phyloP scores from a whole-genome alignment of 1,140 invertebrate species.

The Mylabris phalerata region DNA sequence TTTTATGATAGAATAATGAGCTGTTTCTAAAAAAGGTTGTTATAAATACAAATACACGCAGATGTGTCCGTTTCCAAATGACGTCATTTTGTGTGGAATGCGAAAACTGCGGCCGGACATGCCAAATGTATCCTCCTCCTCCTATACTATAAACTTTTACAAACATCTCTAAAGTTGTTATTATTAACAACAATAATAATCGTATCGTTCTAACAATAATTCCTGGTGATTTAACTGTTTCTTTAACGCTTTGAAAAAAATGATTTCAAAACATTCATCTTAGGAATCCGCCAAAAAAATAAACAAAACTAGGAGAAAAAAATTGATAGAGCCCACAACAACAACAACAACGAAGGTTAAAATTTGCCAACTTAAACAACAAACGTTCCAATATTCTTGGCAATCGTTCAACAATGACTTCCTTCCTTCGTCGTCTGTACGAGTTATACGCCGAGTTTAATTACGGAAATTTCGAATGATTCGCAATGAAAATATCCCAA shows the following conservation, averaged over 20 bases:
- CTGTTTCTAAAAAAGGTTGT: too few species aligned
- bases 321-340: conserved; percentile 3
- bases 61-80: neutral
- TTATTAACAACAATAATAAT: neutral
- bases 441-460: neutral
- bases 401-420: conserved; percentile 11
- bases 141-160: too few species aligned
- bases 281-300: neutral
- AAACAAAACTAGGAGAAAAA: neutral
- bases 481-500: neutral
- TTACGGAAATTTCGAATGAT: neutral
- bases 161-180: neutral
- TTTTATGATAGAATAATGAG: too few species aligned
- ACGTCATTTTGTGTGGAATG: conserved; percentile 7
- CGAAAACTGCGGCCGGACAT: conserved; percentile 13
- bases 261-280: too few species aligned
- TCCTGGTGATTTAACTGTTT: too few species aligned
- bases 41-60: too few species aligned
- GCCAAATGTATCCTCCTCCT: conserved; percentile 11
- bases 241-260: too few species aligned
- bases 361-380: too few species aligned
- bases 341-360: too few species aligned
- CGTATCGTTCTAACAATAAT: too few species aligned
- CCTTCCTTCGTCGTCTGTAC: conserved; percentile 4
- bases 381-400: conserved; percentile 13